These are phyloP conservation scores for Tipula vernalis DNA, from an alignment of 2,888 invertebrate genomes.

Conservation along the genomic window DNA sequence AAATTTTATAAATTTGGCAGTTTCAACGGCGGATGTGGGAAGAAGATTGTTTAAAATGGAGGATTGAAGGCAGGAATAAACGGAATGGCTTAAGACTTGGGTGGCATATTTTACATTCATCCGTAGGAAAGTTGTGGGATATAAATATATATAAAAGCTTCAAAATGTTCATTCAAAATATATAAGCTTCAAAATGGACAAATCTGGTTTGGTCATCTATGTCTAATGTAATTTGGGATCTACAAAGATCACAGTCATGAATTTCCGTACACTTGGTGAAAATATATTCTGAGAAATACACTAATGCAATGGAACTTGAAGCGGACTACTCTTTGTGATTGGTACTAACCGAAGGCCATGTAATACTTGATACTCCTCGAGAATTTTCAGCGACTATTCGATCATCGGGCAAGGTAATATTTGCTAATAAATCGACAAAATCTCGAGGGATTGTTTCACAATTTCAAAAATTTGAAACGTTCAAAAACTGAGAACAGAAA, in stretches of 20 bases:
- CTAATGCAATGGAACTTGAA: not conserved
- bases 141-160: too few relatives aligned
- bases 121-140: not conserved
- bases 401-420: not conserved
- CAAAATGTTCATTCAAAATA: too few relatives aligned
- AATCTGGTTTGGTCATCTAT: too few relatives aligned
- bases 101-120: not conserved
- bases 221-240: too few relatives aligned
- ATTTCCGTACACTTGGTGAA: too few relatives aligned
- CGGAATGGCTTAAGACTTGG: not conserved
- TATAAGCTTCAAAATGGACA: too few relatives aligned
- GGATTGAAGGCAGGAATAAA: not conserved
- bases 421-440: not conserved
- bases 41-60: not conserved
- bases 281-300: too few relatives aligned
- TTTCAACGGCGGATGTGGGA: not conserved
- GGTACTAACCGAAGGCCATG: not conserved
- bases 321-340: not conserved
- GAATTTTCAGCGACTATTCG: not conserved
- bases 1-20: not conserved
- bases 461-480: not conserved
- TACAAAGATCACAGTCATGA: too few relatives aligned
- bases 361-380: not conserved
- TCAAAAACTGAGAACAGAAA: too few relatives aligned
- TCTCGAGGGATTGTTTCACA: not conserved